These are phyloP conservation scores for Gryllus longicercus DNA, from an alignment of 2,888 invertebrate species.

Conservation along the genomic window DNA sequence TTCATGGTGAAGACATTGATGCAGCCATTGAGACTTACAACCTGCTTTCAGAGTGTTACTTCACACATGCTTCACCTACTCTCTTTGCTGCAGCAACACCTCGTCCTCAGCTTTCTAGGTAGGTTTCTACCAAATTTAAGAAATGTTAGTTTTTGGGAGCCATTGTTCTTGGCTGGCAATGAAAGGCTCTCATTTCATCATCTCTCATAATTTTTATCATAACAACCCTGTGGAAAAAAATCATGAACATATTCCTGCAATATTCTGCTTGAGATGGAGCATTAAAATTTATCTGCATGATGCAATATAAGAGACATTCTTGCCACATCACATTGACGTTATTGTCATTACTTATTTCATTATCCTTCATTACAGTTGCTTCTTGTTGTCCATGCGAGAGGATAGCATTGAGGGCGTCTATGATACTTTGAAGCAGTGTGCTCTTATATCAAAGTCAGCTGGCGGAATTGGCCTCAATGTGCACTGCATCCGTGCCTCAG, in stretches of 20 bases:
- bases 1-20: constrained; percentile 91
- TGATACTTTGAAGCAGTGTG: constrained; percentile 87
- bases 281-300: too few relatives aligned
- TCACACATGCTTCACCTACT: constrained; percentile 97
- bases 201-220: too few relatives aligned
- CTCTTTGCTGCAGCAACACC: constrained; percentile 92
- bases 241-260: too few relatives aligned
- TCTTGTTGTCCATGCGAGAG: constrained; percentile 87
- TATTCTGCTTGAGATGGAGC: too few relatives aligned
- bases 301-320: too few relatives aligned
- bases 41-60: constrained; percentile 88
- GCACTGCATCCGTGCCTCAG: constrained; percentile 90
- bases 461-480: constrained; percentile 94
- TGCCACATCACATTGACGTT: too few relatives aligned
- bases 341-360: too few relatives aligned
- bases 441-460: constrained; percentile 92
- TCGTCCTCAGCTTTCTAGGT: constrained; percentile 85
- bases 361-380: constrained; percentile 64
- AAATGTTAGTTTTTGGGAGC: too few relatives aligned
- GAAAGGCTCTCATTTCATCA: too few relatives aligned
- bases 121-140: constrained; percentile 22
- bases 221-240: too few relatives aligned
- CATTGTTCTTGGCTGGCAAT: too few relatives aligned
- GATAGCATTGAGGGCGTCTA: constrained; percentile 96
- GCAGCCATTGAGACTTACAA: constrained; percentile 94